These are phyloP conservation scores for Xiphophorus birchmanni DNA, from an alignment of 2,797 vertebrate genomes.

Conservation along the genomic window DNA sequence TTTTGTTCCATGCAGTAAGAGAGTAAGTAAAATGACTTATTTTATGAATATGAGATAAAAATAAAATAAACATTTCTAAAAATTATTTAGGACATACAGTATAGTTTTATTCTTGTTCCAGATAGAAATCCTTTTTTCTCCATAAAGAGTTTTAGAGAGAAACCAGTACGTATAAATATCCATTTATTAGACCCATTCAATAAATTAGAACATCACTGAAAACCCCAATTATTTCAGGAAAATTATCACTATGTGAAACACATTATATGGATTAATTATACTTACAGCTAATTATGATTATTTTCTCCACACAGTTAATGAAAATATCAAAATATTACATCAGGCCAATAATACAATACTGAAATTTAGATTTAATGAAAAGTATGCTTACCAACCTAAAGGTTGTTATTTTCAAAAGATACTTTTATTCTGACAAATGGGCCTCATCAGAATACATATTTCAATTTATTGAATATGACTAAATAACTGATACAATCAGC, in stretches of 20 bases:
- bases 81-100: not conserved
- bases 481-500: not conserved
- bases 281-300: not conserved
- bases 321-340: not conserved
- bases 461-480: not conserved
- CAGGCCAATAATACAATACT: not conserved
- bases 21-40: not conserved
- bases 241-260: not conserved
- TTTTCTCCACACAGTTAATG: not conserved
- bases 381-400: not conserved
- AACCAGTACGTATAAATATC: not conserved
- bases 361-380: not conserved
- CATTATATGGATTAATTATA: not conserved
- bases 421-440: not conserved
- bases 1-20: not conserved
- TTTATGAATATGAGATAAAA: not conserved
- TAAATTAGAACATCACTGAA: not conserved
- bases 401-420: not conserved
- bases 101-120: not conserved
- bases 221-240: not conserved
- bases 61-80: not conserved
- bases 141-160: not conserved
- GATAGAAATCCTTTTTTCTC: not conserved
- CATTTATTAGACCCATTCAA: not conserved
- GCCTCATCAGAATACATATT: not conserved